Evolutionary conservation across 1,140 invertebrate genomes (phyloP).

Genomic region (Trichoplusia ni): DNA sequence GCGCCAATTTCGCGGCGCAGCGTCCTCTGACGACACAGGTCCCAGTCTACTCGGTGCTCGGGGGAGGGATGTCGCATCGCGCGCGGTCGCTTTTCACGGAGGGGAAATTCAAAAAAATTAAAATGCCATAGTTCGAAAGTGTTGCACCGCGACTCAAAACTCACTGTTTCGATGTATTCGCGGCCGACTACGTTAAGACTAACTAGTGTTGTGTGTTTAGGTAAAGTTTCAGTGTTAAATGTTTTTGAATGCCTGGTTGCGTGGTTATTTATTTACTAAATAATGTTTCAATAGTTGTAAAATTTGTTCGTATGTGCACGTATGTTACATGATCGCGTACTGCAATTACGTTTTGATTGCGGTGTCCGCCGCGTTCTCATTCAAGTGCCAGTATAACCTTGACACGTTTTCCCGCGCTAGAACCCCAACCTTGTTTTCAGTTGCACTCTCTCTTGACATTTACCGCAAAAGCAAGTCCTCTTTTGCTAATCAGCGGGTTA

Average conservation of each 20-base stretch:
- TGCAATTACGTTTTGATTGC: slow-evolving; percentile 58
- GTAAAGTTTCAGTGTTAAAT: slow-evolving; percentile 41
- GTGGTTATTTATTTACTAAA: slow-evolving; percentile 6
- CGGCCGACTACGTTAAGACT: slow-evolving; percentile 33
- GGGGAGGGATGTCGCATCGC: slow-evolving; percentile 69
- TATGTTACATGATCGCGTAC: slow-evolving; percentile 34
- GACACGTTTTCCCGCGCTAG: slow-evolving; percentile 78
- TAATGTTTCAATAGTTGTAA: slow-evolving; percentile 1
- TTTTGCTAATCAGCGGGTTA: slow-evolving; percentile 44
- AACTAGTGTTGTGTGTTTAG: slow-evolving; percentile 48
- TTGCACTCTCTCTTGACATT: slow-evolving; percentile 76
- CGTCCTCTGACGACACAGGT: slow-evolving; percentile 71
- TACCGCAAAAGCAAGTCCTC: slow-evolving; percentile 50
- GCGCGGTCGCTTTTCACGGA: slow-evolving; percentile 50
- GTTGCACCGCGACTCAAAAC: slow-evolving; percentile 40
- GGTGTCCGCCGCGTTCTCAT: slow-evolving; percentile 63
- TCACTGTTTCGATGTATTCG: slow-evolving; percentile 28
- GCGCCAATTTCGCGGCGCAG: slow-evolving; percentile 76
- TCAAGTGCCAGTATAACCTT: slow-evolving; percentile 68
- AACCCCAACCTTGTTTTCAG: slow-evolving; percentile 70
- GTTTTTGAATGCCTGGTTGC: slow-evolving; percentile 24
- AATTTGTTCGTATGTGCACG: slow-evolving; percentile 10
- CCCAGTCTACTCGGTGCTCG: slow-evolving; percentile 59
- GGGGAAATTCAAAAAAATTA: slow-evolving; percentile 66
- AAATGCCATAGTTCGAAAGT: slow-evolving; percentile 68